Base-by-base conservation (phyloP, 2,113 vertebrate species). In the Syngnathus typhle region DNA sequence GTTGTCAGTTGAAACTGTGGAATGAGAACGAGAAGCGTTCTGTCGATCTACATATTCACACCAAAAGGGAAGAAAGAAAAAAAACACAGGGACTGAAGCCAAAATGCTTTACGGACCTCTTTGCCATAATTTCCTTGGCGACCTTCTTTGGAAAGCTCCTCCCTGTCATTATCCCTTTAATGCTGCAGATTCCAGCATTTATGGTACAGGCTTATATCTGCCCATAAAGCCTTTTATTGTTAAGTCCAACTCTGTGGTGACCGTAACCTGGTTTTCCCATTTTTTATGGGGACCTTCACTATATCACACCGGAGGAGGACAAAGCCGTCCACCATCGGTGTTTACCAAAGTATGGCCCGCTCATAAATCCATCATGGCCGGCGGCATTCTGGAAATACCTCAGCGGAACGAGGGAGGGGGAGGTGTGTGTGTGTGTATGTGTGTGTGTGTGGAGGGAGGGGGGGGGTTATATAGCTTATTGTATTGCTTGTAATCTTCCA, bases 211-310 rank as follows among this genome's bases (percentile, higher is more conserved):
- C 80, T 83, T 79, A 88, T 88, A 88, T 89, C 83, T 88, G 80
- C 81, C 85, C 83, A 87, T 88, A 89, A 88, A 89, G 84, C 79
- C 77, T 84, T 88, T 90, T 90, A 89, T 88, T 84, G 82, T 87
- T 86, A 69, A 78, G 79, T 70, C 60, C 68, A 46, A 68, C 74
- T 88, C 82, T 88, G 88, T 87, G 81, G 85, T 70, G 82, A 85
- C 84, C 69, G 61, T 89, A 88, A 89, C 84, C 87, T 86, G 85
- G 82, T 89, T 89, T 87, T 83, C 85, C 73, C 76, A 86, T 86
- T 86, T 88, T 88, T 88, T 88, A 88, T 88, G 86, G 82, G 82
- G 83, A 85, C 85, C 84, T 81, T 87, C 85, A 83, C 84, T 88
- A 77, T 88, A 85, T 85, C 85, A 81, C 78, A 39, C 54, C n/a